Evolutionary conservation across 2,113 vertebrate species (phyloP).

Genomic region (Eurypyga helias): DNA sequence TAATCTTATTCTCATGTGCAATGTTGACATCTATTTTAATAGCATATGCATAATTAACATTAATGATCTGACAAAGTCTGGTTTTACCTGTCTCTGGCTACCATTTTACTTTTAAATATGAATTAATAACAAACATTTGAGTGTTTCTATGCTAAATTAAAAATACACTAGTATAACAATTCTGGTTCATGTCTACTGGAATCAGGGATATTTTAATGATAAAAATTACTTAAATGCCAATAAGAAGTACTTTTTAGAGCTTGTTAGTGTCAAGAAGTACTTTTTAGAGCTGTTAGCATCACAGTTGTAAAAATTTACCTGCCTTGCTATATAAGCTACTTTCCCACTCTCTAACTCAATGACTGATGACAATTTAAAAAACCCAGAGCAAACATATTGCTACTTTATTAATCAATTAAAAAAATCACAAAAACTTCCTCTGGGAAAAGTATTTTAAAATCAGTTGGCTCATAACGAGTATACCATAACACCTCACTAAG

Average conservation of each 20-base stretch:
- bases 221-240: not conserved
- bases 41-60: not conserved
- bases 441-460: not conserved
- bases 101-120: not conserved
- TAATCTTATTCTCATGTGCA: not conserved
- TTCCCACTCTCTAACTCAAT: not conserved
- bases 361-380: not conserved
- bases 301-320: not conserved
- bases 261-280: not conserved
- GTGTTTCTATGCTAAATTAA: not conserved
- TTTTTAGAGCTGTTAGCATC: not conserved
- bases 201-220: not conserved
- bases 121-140: not conserved
- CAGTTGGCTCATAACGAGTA: not conserved
- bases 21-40: not conserved
- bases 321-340: not conserved
- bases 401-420: not conserved
- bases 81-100: not conserved
- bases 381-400: rapidly evolving
- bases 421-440: not conserved
- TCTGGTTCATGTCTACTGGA: not conserved
- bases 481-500: not conserved
- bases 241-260: not conserved
- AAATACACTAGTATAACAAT: not conserved
- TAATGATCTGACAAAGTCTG: not conserved